Evolutionary conservation across 2,797 vertebrate species (phyloP).

Genomic region (Falco peregrinus): DNA sequence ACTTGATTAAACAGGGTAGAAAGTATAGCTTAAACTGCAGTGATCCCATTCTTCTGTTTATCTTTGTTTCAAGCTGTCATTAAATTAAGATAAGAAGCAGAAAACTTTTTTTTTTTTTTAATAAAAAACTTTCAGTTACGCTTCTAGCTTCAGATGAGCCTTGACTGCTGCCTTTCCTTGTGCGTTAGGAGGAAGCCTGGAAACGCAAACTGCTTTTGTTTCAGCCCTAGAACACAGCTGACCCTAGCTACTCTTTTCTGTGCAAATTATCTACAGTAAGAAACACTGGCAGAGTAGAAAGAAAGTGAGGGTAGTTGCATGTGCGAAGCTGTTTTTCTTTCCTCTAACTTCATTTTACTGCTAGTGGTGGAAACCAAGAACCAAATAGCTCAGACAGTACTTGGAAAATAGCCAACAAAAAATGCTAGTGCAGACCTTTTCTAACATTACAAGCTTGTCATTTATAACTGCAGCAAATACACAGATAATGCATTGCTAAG

Average conservation of each 20-base stretch:
- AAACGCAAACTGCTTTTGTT: background rate
- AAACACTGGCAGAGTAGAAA: background rate
- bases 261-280: background rate
- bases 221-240: background rate
- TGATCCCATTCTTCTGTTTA: background rate
- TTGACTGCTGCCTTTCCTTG: background rate
- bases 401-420: background rate
- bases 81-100: slow-evolving; percentile 29
- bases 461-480: background rate
- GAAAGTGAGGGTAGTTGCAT: background rate
- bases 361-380: background rate
- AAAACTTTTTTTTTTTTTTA: background rate
- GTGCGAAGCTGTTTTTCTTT: background rate
- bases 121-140: background rate
- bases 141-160: background rate
- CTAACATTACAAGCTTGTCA: background rate
- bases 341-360: background rate
- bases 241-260: background rate
- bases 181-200: background rate
- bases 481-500: background rate
- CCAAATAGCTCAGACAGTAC: background rate
- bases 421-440: background rate
- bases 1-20: background rate
- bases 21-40: background rate
- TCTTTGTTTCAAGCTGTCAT: background rate